phyloP scores from a whole-genome alignment of 1,140 invertebrate species.

The Globodera ellingtonae region DNA sequence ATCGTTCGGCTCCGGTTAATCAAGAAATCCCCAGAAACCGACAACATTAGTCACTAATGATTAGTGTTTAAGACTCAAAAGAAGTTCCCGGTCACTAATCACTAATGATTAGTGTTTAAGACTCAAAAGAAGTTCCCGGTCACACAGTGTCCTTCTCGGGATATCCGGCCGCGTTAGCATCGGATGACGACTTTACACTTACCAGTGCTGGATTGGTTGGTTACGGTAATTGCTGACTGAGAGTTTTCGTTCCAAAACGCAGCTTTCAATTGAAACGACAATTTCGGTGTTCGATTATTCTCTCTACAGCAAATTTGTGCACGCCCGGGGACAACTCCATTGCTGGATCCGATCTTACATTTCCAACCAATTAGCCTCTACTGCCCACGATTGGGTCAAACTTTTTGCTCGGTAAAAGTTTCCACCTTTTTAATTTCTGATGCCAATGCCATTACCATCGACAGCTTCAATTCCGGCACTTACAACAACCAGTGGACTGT shows the following conservation, averaged over 20 bases:
- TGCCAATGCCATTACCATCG: slow-evolving; percentile 15
- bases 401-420: slow-evolving; percentile 32
- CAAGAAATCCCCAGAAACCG: too few relatives aligned
- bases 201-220: slow-evolving; percentile 72
- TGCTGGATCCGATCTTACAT: slow-evolving; percentile 79
- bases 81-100: slow-evolving; percentile 68
- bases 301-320: slow-evolving; percentile 69
- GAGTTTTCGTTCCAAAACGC: background rate
- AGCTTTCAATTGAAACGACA: slow-evolving; percentile 74
- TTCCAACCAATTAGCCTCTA: slow-evolving; percentile 78
- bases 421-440: slow-evolving; percentile 72
- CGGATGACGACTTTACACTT: slow-evolving; percentile 84
- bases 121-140: slow-evolving; percentile 66
- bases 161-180: slow-evolving; percentile 83
- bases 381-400: slow-evolving; percentile 66
- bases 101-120: slow-evolving; percentile 22
- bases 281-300: slow-evolving; percentile 75
- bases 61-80: slow-evolving; percentile 28
- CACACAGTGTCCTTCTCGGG: slow-evolving; percentile 78
- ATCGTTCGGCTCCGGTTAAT: too few relatives aligned
- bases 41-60: too few relatives aligned
- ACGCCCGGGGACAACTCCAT: slow-evolving; percentile 69
- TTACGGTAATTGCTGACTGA: background rate
- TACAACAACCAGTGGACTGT: slow-evolving; percentile 85
- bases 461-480: slow-evolving; percentile 77